Conservation (phyloP, 2,113 vertebrate species). For the Ochotona curzoniae region DNA sequence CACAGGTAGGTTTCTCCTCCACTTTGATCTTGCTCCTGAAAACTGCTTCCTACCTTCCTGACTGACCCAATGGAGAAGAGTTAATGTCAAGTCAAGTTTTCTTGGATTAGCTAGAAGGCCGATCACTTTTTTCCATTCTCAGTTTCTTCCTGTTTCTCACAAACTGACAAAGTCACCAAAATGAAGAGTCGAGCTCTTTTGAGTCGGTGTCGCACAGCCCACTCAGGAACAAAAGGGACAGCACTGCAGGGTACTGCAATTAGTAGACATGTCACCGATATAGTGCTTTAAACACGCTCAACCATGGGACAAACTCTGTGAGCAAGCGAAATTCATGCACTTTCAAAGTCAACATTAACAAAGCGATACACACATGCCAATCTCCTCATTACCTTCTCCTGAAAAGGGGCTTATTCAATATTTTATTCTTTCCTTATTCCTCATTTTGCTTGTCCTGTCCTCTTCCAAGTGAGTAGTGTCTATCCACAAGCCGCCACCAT, state of each 20-base stretch:
- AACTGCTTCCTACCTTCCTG: neutral
- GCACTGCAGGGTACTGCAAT: neutral
- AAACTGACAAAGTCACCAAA: neutral
- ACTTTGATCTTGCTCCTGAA: slow-evolving; percentile 33
- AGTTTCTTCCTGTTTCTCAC: slow-evolving; percentile 5
- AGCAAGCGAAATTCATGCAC: neutral
- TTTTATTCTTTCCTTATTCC: neutral
- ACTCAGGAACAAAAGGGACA: neutral
- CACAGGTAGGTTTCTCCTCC: neutral
- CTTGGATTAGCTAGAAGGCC: slow-evolving; percentile 33
- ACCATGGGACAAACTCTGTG: neutral
- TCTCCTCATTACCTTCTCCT: neutral
- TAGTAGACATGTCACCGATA: neutral
- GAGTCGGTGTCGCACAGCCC: neutral
- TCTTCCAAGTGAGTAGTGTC: slow-evolving; percentile 4
- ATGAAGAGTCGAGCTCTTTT: neutral
- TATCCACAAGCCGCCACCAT: neutral
- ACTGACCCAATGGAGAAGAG: neutral
- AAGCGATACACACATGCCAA: neutral
- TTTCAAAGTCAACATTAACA: neutral
- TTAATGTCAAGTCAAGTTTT: neutral
- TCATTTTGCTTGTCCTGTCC: neutral
- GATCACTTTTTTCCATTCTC: slow-evolving; percentile 22
- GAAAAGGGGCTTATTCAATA: neutral
- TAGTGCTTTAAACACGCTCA: neutral